Percentiles rank a stretch among this genome's conserved stretches.
Evolutionary conservation across 2,113 vertebrate genomes (phyloP).

Genomic region (Gila orcuttii): DNA sequence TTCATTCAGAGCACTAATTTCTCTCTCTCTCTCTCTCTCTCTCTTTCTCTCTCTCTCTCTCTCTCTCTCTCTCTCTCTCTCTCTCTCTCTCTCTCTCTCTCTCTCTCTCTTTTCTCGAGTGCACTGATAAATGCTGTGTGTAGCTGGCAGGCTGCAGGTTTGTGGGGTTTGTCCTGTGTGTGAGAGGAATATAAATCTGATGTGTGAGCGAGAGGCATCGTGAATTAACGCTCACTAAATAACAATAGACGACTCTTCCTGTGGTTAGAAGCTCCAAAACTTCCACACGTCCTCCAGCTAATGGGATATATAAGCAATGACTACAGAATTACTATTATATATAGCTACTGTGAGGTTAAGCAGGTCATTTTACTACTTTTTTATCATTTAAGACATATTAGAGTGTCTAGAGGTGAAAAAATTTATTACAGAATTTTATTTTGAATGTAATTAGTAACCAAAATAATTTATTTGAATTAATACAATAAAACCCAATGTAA

Average conservation of each 20-base stretch:
- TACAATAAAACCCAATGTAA: background rate
- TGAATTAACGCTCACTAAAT: constrained; percentile 4
- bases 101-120: constrained; percentile 13
- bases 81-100: constrained; percentile 25
- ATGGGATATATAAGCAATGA: background rate
- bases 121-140: constrained; percentile 5
- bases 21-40: constrained; percentile 4
- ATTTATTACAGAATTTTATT: background rate
- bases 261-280: background rate
- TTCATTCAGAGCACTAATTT: constrained; percentile 31
- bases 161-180: constrained; percentile 20
- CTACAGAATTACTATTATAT: background rate
- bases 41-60: no score
- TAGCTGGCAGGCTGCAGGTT: constrained; percentile 26
- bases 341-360: background rate
- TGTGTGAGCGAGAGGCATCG: constrained; percentile 17
- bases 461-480: background rate
- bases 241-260: constrained; percentile 6
- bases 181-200: constrained; percentile 32
- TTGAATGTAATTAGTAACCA: background rate
- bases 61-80: no score
- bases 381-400: background rate
- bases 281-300: background rate
- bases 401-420: background rate
- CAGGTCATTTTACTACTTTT: background rate